Base-by-base conservation (phyloP, 2,888 invertebrate genomes). In the Ornithoptera alexandrae region DNA sequence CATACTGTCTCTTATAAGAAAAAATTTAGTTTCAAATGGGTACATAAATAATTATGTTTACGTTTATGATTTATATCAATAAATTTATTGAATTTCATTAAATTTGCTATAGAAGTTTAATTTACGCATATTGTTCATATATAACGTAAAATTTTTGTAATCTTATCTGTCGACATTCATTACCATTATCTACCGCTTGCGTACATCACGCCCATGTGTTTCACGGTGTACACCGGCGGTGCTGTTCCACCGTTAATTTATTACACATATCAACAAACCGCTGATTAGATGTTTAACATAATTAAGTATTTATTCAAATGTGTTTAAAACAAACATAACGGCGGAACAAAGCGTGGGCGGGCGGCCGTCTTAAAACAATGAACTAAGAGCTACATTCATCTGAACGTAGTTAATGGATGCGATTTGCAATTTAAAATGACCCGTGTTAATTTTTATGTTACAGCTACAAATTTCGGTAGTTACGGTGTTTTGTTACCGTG, bases 271-370 rank as follows among this genome's bases (percentile, higher is more conserved):
- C 63, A n/a, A 67, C 58, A 73, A 75, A 68, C 67, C 68, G 70
- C 76, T 81, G 81, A 84, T 82, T 81, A 83, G 75, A 76, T 77
- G 78, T 81, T 84, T 85, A 84, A 80, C 87, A 88, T 88, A 88
- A 89, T 87, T 85, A 87, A 82, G 78, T 81, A 85, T 87, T 86
- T 87, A 88, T 87, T 87, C 78, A 87, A 87, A 89, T 84, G 72
- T 77, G 73, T 75, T 71, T 74, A 80, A 84, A 84, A 82, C 84
- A 85, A 84, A 82, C 78, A 79, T 61, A 58, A 22, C 56, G 18
- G 67, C 62, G 46, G 64, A 74, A 78, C 78, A 78, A 78, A 74
- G 83, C 80, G 87, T 88, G 84, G 87, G 86, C 78, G 84, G 68
- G 64, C 62, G 46, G 67, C 74, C 70, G 72, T 73, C 81, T 81